Base-by-base conservation (phyloP, 2,113 vertebrate species). In the Myiagra hebetior region DNA sequence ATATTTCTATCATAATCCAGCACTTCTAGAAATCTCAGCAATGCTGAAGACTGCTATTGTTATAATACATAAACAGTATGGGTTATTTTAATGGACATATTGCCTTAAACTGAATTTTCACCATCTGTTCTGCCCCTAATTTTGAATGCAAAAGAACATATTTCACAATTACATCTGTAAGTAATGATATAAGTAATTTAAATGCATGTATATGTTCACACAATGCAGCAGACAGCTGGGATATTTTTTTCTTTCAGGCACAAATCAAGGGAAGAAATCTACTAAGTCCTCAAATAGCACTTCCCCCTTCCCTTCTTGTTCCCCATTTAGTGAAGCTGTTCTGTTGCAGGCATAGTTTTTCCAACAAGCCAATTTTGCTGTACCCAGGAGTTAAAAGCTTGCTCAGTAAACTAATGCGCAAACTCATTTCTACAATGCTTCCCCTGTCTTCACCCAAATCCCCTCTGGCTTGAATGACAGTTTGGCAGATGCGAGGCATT, bases 131-230 rank as follows among this genome's bases (percentile, higher is more conserved):
- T 93, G 90, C 84, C 95, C 97, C 97, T 98, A 91, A 97, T 98
- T 98, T 91, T 96, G 97, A 98, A 98, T 98, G 98, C 98, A 97
- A 96, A 98, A 96, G 98, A 97, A 96, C 97, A 98, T 98, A 98
- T 98, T 98, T 98, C 98, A 98, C 97, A 98, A 98, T 98, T 98
- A 98, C 98, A 98, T 98, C 98, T 98, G 98, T 98, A 98, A 98
- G 97, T 98, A 98, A 98, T 98, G 98, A 98, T 98, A 97, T 95
- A 98, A 98, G 97, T 97, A 98, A 98, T 98, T 98, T 98, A 98
- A 98, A 98, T 98, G 98, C 98, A 98, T 98, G 97, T 98, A 97
- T 98, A 98, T 98, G 95, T 98, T 97, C 97, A 86, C 96, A 98
- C 96, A 97, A 97, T 97, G 96, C 97, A 97, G 96, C 59, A 98